A percentile compares a stretch with the other conserved stretches of the same genome.
Evolutionary conservation across 2,797 vertebrate genomes (phyloP).

Genomic region (Paratrypauchen microcephalus): DNA sequence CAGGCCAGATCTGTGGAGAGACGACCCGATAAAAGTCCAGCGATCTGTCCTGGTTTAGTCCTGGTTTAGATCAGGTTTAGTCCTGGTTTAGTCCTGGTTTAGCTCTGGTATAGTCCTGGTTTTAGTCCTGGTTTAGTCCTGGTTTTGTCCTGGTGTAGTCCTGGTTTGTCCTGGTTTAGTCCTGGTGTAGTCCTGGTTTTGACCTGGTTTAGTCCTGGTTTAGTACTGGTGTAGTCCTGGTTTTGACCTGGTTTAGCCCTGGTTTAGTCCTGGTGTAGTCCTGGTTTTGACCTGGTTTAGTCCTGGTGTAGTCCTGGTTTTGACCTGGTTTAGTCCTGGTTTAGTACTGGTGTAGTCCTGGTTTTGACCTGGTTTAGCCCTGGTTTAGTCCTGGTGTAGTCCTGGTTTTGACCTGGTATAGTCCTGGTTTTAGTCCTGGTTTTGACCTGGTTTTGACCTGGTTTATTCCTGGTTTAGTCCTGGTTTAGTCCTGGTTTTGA

Average conservation of each 20-base stretch:
- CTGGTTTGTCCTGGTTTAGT: background rate
- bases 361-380: background rate
- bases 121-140: background rate
- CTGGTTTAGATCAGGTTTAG: too few species aligned
- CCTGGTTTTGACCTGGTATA: background rate
- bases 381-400: background rate
- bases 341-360: background rate
- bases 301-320: background rate
- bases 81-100: too few species aligned
- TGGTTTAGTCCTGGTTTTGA: background rate
- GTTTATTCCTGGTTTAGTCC: background rate
- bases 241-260: too few species aligned
- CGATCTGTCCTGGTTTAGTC: background rate
- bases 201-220: too few species aligned
- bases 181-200: background rate
- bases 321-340: background rate
- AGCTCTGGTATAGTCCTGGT: background rate
- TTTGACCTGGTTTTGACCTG: background rate
- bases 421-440: background rate
- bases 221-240: too few species aligned
- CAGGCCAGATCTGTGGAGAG: too few species aligned
- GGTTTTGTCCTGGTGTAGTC: background rate
- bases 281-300: background rate
- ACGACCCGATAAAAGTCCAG: too few species aligned
- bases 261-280: too few species aligned